Percentiles rank a stretch among this genome's conserved stretches.
These are phyloP conservation scores for Psephotus haematonotus DNA, from an alignment of 2,113 vertebrate species.

Conservation along the genomic window DNA sequence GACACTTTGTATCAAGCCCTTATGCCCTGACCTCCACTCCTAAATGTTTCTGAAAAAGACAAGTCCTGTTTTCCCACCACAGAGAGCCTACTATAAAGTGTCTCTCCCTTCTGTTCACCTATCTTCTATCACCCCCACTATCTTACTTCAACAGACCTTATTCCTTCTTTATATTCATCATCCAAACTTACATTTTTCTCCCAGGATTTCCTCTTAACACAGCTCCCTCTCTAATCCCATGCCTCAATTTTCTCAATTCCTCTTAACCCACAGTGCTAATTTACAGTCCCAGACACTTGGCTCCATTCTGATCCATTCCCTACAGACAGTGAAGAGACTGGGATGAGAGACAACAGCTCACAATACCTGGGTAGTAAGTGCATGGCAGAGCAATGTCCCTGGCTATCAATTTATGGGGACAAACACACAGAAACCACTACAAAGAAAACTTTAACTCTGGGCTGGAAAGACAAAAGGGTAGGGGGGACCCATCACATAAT, in stretches of 20 bases:
- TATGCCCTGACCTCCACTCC: not conserved
- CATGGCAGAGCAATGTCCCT: not conserved
- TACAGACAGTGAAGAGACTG: not conserved
- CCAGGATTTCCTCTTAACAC: not conserved
- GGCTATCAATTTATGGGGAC: not conserved
- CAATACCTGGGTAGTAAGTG: fast-evolving
- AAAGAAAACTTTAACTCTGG: not conserved
- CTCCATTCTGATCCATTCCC: not conserved
- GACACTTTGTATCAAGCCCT: not conserved
- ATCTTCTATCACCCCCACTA: not conserved
- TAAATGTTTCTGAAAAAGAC: not conserved
- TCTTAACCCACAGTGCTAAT: not conserved
- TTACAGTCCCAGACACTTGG: not conserved
- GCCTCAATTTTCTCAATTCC: not conserved
- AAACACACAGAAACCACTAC: not conserved
- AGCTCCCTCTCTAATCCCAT: not conserved
- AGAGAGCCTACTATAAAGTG: not conserved
- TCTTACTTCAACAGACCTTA: not conserved
- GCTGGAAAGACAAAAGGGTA: not conserved
- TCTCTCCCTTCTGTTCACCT: not conserved
- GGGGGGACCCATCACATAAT: not conserved
- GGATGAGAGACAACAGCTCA: not conserved
- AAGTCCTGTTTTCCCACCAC: not conserved
- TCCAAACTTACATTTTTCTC: not conserved
- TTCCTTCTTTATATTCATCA: not conserved